Percentiles rank a stretch among this genome's conserved stretches.
These are phyloP conservation scores for Acanthosepion lycidas DNA, from an alignment of 2,888 invertebrate genomes.

Conservation along the genomic window DNA sequence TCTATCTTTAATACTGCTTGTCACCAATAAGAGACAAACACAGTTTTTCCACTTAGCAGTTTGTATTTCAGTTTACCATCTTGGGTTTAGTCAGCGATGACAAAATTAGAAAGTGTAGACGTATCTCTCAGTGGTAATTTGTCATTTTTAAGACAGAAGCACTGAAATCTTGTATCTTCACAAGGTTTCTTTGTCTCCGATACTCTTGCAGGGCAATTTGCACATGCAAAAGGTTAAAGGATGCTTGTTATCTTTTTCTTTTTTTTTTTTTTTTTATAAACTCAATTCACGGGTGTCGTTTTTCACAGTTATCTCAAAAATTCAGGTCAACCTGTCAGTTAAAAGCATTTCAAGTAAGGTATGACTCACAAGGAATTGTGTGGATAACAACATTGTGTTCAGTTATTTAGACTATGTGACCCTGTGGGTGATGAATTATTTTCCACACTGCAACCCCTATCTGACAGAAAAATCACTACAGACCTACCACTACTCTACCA, in stretches of 20 bases:
- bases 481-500: too few relatives aligned
- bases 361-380: too few relatives aligned
- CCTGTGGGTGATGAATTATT: too few relatives aligned
- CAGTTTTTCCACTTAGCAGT: background rate
- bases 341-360: too few relatives aligned
- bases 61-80: background rate
- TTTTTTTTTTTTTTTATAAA: background rate
- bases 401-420: too few relatives aligned
- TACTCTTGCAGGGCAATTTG: background rate
- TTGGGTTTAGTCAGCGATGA: background rate
- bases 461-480: too few relatives aligned
- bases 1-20: background rate
- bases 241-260: background rate
- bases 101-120: background rate
- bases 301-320: too few relatives aligned
- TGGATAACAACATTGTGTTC: too few relatives aligned
- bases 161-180: background rate
- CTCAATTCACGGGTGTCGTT: background rate
- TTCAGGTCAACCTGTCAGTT: too few relatives aligned
- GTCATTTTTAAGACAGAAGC: background rate
- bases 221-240: background rate
- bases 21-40: background rate
- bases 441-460: too few relatives aligned
- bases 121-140: background rate
- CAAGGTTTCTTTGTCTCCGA: conserved; percentile 7